Evolutionary conservation across 2,113 vertebrate genomes (phyloP).

Genomic region (Corythoichthys intestinalis): DNA sequence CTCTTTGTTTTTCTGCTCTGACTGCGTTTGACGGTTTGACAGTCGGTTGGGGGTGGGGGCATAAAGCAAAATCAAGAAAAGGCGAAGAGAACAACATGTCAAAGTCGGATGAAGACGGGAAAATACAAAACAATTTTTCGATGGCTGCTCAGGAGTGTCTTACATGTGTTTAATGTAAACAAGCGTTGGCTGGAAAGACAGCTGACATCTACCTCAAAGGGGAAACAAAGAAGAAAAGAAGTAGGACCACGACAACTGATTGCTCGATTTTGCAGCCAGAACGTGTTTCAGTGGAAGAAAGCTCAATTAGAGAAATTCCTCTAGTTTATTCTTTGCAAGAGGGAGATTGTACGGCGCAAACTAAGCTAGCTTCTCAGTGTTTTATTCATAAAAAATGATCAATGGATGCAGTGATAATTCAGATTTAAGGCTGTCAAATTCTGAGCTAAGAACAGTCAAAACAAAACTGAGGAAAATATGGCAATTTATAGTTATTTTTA

Average conservation of each 20-base stretch:
- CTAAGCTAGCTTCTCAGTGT: not conserved
- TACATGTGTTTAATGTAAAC: slow-evolving; percentile 29
- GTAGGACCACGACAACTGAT: not conserved
- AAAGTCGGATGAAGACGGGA: slow-evolving; percentile 30
- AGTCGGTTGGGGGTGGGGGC: slow-evolving; percentile 17
- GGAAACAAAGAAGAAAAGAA: not conserved
- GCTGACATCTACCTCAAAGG: slow-evolving; percentile 1
- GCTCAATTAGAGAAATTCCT: not conserved
- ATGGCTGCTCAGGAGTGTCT: slow-evolving; percentile 2
- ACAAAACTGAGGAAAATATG: not conserved
- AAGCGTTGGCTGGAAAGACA: not conserved
- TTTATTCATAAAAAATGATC: not conserved
- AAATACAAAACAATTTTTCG: slow-evolving; percentile 20
- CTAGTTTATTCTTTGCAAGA: not conserved
- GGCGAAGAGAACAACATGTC: slow-evolving; percentile 30
- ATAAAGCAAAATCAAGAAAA: slow-evolving; percentile 23
- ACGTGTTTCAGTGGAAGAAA: not conserved
- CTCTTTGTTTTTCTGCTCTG: slow-evolving; percentile 37
- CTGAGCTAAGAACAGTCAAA: not conserved
- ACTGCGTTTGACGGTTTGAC: slow-evolving; percentile 43
- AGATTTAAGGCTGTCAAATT: not conserved
- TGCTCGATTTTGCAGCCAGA: not conserved
- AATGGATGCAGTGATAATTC: not conserved
- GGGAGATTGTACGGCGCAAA: not conserved
- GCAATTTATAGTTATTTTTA: not conserved